These are phyloP conservation scores for Ceratosolen solmsi DNA, from an alignment of 1,140 invertebrate species.

Conservation along the genomic window DNA sequence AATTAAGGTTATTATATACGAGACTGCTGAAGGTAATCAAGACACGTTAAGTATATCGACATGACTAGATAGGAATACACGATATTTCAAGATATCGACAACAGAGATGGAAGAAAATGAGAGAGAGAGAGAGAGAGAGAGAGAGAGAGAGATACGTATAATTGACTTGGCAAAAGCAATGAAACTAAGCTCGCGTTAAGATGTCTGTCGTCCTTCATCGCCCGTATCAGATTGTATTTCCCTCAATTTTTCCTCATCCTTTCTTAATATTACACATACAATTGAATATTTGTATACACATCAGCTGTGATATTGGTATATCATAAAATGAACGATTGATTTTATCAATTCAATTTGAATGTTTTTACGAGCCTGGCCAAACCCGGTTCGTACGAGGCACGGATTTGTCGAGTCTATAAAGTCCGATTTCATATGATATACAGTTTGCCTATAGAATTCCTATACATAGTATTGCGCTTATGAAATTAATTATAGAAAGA, in stretches of 20 bases:
- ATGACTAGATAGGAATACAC: too few species aligned
- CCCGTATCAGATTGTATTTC: slow-evolving; percentile 18
- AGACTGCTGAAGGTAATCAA: too few species aligned
- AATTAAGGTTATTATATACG: too few species aligned
- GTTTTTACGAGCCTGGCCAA: slow-evolving; percentile 1
- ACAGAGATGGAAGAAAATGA: neutral
- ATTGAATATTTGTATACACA: slow-evolving; percentile 45
- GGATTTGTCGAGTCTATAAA: neutral
- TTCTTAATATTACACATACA: neutral
- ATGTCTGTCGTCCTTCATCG: slow-evolving; percentile 37
- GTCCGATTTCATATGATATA: slow-evolving; percentile 26
- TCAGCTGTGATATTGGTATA: slow-evolving; percentile 2
- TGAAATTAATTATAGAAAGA: neutral
- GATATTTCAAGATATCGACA: too few species aligned
- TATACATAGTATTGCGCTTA: slow-evolving; percentile 3
- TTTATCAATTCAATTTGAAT: slow-evolving; percentile 44
- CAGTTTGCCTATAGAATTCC: neutral
- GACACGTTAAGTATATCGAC: too few species aligned
- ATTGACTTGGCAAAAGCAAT: slow-evolving; percentile 22
- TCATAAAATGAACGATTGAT: slow-evolving; percentile 12
- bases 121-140: neutral
- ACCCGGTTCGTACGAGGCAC: neutral
- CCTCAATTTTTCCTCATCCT: neutral
- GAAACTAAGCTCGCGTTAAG: slow-evolving; percentile 13
- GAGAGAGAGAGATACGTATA: neutral